Conservation (phyloP, 2,113 vertebrate species). For the Rynchops niger region DNA sequence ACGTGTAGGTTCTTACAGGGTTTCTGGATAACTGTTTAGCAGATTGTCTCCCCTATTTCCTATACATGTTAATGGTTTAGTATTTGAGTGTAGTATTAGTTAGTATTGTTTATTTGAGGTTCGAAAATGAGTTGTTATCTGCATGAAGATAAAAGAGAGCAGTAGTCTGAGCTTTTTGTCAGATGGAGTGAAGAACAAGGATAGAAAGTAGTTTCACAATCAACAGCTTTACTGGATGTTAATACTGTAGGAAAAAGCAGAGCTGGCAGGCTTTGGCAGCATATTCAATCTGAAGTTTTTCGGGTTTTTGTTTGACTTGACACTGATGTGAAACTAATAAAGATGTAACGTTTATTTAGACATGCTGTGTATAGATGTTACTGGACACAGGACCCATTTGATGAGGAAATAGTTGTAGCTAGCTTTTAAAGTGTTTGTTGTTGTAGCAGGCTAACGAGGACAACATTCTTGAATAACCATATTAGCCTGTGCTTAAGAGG, state of each 20-base stretch:
- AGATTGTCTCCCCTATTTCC: not conserved
- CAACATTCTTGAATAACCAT: not conserved
- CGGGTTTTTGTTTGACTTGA: not conserved
- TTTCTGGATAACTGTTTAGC: not conserved
- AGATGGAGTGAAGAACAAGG: not conserved
- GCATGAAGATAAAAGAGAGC: not conserved
- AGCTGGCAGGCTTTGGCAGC: not conserved
- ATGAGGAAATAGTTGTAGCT: not conserved
- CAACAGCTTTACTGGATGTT: not conserved
- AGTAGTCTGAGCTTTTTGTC: not conserved
- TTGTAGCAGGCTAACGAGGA: not conserved
- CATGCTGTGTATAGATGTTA: not conserved
- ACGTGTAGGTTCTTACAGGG: not conserved
- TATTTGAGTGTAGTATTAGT: not conserved
- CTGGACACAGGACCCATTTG: not conserved
- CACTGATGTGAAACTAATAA: not conserved
- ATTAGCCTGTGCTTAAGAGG: not conserved
- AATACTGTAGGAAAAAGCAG: not conserved
- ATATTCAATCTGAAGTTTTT: not conserved
- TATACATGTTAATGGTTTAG: not conserved
- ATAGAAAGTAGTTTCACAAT: not conserved
- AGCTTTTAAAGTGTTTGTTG: not conserved
- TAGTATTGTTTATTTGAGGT: not conserved
- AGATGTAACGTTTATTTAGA: not conserved
- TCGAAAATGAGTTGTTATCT: not conserved